Evolutionary conservation across 1,140 invertebrate species (phyloP), one percentile per base, ranked within the genome.

Genomic region (Littorina saxatilis): DNA sequence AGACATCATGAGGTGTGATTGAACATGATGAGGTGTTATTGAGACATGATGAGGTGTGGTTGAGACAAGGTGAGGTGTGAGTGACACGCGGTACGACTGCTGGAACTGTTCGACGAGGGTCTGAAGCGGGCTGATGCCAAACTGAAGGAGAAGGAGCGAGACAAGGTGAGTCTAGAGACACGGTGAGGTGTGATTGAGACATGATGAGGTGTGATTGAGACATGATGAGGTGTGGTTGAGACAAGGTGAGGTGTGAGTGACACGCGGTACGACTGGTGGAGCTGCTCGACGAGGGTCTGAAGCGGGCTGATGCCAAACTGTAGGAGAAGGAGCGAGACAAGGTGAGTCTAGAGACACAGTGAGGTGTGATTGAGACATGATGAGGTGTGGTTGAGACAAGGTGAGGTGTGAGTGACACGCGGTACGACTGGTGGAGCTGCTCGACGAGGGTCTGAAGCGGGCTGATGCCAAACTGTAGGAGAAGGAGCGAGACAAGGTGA

Each of bases 91-190:
- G 95, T 99, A 0, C 95, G 96, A 84, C 93, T 99, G 0, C 94
- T 94, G 15, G 96, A 99, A 86, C 93, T 99, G n/a, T 92, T 99
- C 7, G 96, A 99, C 90, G 99, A 99, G 95, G 99, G 98, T 72
- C 90, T 99, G 37, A 96, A 95, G 83, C 94, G 97, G 80, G 94
- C 97, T 13, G 91, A 95, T 76, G 95, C 96, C 63, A 99, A 98
- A 91, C 92, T 99, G 11, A 93, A 94, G 80, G 98, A 99, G 88
- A 99, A 99, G 87, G 97, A 95, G 77, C 93, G 98, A 75, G 96
- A 99, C 85, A 96, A 97, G 91, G 94, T 94, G 76, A 50, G 47
- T 50, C 47, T 9, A 9, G 9, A 20, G 20, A 50, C 9, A 50
- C 47, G 47, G 47, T 11, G 47, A 50, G 9, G 47, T n/a, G n/a